Conservation (phyloP, 2,888 invertebrate species). For the Drosophila kuntzei region DNA sequence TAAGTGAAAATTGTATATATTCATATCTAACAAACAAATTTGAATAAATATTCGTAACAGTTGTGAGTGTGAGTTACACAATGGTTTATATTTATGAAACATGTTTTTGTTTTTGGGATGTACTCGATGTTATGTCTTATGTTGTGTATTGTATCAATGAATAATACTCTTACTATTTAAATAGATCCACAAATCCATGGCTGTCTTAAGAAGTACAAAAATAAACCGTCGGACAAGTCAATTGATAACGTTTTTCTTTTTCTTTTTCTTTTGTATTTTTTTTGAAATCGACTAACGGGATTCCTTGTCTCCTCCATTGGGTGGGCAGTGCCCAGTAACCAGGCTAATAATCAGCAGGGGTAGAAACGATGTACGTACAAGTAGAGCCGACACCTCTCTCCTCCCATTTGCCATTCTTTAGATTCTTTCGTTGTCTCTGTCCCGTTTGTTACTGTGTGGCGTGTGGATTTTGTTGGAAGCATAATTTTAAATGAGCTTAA, state of each 20-base stretch:
- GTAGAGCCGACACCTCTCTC: constrained; percentile 11
- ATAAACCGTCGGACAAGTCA: constrained; percentile 14
- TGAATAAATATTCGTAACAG: constrained; percentile 4
- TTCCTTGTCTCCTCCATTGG: constrained; percentile 3
- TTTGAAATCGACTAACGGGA: constrained; percentile 25
- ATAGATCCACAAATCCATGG: constrained; percentile 19
- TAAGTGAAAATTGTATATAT: no score
- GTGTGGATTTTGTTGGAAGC: constrained; percentile 56
- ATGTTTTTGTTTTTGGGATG: neutral
- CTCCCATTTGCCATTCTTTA: neutral
- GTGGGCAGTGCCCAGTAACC: constrained; percentile 15
- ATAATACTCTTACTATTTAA: constrained; percentile 3
- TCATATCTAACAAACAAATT: neutral
- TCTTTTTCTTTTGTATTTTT: neutral
- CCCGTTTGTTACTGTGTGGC: constrained; percentile 22
- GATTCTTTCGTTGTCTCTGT: constrained; percentile 17
- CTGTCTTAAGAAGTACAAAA: constrained; percentile 8
- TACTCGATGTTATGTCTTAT: neutral
- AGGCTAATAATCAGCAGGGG: constrained; percentile 22
- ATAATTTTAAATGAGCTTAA: constrained; percentile 72
- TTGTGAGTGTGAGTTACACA: constrained; percentile 7
- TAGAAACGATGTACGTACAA: constrained; percentile 1
- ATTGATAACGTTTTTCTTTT: constrained; percentile 13
- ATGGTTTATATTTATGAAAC: constrained; percentile 11
- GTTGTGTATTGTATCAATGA: neutral